Conservation (phyloP, 2,113 vertebrate genomes). For the Anguilla rostrata region DNA sequence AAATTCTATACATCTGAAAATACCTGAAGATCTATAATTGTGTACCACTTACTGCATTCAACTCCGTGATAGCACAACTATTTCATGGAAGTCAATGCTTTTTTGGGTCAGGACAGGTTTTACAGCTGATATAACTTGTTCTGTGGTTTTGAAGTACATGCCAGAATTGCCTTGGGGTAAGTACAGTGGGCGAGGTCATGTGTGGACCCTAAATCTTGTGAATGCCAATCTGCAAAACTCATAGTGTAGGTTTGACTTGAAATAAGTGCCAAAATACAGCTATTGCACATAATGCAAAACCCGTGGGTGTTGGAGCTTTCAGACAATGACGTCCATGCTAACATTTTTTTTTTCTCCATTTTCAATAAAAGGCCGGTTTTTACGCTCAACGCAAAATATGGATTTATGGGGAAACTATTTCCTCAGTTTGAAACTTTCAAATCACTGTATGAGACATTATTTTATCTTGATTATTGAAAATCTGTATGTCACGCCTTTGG, state of each 20-base stretch:
- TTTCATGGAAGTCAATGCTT: conserved; percentile 70
- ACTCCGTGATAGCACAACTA: conserved; percentile 73
- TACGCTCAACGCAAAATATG: conserved; percentile 46
- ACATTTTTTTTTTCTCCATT: conserved; percentile 57
- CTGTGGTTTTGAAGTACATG: conserved; percentile 65
- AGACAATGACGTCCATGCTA: conserved; percentile 64
- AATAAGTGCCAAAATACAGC: conserved; percentile 64
- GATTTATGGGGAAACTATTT: conserved; percentile 70
- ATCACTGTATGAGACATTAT: conserved; percentile 61
- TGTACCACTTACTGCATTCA: conserved; percentile 71
- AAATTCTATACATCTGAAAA: conserved; percentile 57
- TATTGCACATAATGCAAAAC: conserved; percentile 65
- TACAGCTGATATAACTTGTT: conserved; percentile 75
- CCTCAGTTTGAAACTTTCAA: conserved; percentile 59
- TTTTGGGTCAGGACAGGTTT: conserved; percentile 71
- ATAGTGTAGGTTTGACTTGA: conserved; percentile 64
- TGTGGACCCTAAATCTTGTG: conserved; percentile 60
- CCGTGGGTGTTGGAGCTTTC: conserved; percentile 66
- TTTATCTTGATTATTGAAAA: conserved; percentile 66
- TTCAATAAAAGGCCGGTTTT: not conserved
- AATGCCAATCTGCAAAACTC: conserved; percentile 66
- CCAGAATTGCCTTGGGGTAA: conserved; percentile 66
- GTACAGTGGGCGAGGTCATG: conserved; percentile 60
- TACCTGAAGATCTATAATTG: conserved; percentile 69
- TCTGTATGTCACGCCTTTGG: conserved; percentile 53